Conservation (phyloP, 35 echinoderm and acorn worm genomes). For the Apostichopus parvimensis region DNA sequence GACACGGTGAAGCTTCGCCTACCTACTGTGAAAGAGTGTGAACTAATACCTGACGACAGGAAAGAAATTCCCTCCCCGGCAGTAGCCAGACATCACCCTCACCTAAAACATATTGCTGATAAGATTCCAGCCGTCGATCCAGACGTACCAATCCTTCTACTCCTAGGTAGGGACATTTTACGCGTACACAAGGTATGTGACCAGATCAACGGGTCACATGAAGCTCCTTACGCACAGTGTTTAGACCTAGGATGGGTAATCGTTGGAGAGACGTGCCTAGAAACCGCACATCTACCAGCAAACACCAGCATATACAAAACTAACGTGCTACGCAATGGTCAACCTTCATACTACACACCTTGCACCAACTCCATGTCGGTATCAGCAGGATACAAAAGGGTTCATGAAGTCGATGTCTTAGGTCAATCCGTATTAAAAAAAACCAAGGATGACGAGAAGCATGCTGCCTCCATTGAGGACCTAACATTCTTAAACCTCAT, state of each 20-base stretch:
- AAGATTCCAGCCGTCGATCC: not conserved
- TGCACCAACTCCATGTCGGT: not conserved
- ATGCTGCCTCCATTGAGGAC: conserved; percentile 29
- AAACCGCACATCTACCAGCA: not conserved
- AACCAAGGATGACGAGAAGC: conserved; percentile 48
- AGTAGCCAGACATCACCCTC: not conserved
- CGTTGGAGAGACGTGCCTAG: conserved; percentile 50
- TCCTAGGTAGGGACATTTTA: conserved; percentile 50
- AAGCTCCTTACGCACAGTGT: too few relatives aligned
- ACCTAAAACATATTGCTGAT: not conserved
- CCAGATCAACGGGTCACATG: too few relatives aligned
- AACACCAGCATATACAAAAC: conserved; percentile 2
- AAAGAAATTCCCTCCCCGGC: conserved; percentile 61
- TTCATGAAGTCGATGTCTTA: not conserved
- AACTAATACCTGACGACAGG: conserved; percentile 46
- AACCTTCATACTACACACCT: not conserved
- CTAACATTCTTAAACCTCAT: conserved; percentile 31
- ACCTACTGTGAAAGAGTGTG: conserved; percentile 50
- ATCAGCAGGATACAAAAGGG: not conserved
- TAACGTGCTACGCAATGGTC: conserved; percentile 26
- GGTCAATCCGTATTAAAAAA: not conserved
- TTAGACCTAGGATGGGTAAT: too few relatives aligned
- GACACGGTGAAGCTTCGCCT: conserved; percentile 17
- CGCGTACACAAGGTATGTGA: too few relatives aligned
- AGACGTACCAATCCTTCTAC: not conserved